These are phyloP conservation scores for Pammene aurita DNA, from an alignment of 2,888 invertebrate genomes.

Conservation along the genomic window DNA sequence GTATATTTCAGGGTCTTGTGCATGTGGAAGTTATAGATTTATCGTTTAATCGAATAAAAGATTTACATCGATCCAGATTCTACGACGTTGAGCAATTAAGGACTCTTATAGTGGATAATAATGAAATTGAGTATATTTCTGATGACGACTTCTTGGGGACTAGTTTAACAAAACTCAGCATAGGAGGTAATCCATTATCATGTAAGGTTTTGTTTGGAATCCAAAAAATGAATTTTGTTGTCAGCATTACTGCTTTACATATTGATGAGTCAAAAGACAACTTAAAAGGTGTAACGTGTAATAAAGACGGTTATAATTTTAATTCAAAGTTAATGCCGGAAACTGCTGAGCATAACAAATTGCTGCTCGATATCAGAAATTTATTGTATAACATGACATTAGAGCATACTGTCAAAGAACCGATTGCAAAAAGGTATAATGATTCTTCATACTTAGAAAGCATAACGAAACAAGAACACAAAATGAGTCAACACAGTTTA, in stretches of 20 bases:
- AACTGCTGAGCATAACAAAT: slow-evolving; percentile 38
- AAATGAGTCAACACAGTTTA: slow-evolving; percentile 17
- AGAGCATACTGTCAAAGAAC: slow-evolving; percentile 29
- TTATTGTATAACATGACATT: slow-evolving; percentile 46
- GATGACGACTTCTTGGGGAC: slow-evolving; percentile 57
- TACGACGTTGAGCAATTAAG: slow-evolving; percentile 57
- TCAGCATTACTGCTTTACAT: slow-evolving; percentile 55
- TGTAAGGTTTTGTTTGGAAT: slow-evolving; percentile 59
- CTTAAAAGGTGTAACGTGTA: slow-evolving; percentile 54
- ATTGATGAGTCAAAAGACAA: slow-evolving; percentile 54
- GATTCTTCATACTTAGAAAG: slow-evolving; percentile 35
- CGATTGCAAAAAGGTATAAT: neutral
- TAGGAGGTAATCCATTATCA: slow-evolving; percentile 67
- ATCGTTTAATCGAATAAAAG: slow-evolving; percentile 61
- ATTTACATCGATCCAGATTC: slow-evolving; percentile 62
- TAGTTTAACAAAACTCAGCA: slow-evolving; percentile 58
- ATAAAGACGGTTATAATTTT: slow-evolving; percentile 26
- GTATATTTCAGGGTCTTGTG: slow-evolving; percentile 60
- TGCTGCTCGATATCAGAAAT: slow-evolving; percentile 50
- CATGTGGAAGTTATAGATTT: slow-evolving; percentile 60
- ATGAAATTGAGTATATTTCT: slow-evolving; percentile 57
- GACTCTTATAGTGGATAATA: slow-evolving; percentile 62
- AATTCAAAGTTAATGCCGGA: slow-evolving; percentile 1
- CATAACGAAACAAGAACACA: slow-evolving; percentile 36
- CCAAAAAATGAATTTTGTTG: slow-evolving; percentile 44